Base-by-base conservation (phyloP, 1,140 invertebrate genomes). In the Bactericera cockerelli region DNA sequence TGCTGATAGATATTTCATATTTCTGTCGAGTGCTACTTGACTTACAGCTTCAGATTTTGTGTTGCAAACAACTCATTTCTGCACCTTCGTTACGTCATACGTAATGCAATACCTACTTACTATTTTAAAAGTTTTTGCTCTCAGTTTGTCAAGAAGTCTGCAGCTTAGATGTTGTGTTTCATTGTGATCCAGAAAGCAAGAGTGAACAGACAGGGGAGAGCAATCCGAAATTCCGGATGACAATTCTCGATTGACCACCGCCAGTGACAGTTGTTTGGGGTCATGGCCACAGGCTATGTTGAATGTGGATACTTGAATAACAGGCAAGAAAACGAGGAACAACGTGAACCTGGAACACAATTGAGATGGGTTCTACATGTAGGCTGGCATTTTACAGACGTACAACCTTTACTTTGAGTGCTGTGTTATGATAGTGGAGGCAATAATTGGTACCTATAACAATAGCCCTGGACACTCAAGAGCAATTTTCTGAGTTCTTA, bases 241-340 rank as follows among this genome's bases (percentile, higher is more conserved):
- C 1, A 56, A 19, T 26, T 63, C 58, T 24, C 56, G 57, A 25
- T 64, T 65, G 2, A 65, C 36, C 4, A 65, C 25, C 13, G 59
- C 64, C 14, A 65, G 22, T 4, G 59, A 2, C 26, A 65, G 36
- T 8, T 62, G 39, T 38, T 56, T 49, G 0, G 63, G 63, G 8
- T 63, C 57, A 25, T 59, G 63, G 6, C 64, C 64, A 24, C 64
- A 63, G 0, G 61, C 39, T 6, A 62, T 11, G 39, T 65, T 62
- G 55, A 65, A 64, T 4, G 62, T 49, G 4, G 53, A 56, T n/a
- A 60, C 58, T 8, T 64, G 59, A 21, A 60, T 57, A 26, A 65
- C 21, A 0, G 64, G 64, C 24, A 65, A 54, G 11, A 56, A 42
- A 28, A 64, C 26, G 4, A 64, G 16, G 22, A 65, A 62, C 22